Evolutionary conservation across 1,140 invertebrate genomes (phyloP).

Genomic region (Drosophila azteca): DNA sequence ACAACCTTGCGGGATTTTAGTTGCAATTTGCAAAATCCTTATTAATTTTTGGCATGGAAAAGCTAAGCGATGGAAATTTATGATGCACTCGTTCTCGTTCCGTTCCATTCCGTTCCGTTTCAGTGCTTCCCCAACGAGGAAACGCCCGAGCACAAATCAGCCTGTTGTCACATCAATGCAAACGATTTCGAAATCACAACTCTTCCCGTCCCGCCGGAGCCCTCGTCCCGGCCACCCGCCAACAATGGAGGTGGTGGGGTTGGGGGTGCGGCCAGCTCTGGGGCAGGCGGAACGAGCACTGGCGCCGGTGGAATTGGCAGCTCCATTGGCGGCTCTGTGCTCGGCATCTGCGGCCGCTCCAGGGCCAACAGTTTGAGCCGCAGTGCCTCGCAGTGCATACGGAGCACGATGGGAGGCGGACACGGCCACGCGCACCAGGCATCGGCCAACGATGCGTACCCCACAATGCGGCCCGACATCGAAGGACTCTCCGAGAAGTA

Average conservation of each 20-base stretch:
- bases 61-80: slow-evolving; percentile 46
- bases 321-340: slow-evolving; percentile 71
- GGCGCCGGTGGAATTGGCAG: slow-evolving; percentile 58
- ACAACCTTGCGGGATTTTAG: slow-evolving; percentile 17
- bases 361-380: slow-evolving; percentile 77
- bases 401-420: slow-evolving; percentile 53
- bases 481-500: slow-evolving; percentile 90
- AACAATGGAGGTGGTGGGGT: slow-evolving; percentile 40
- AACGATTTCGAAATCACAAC: slow-evolving; percentile 82
- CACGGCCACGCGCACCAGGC: slow-evolving; percentile 49
- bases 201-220: slow-evolving; percentile 77
- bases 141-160: slow-evolving; percentile 82
- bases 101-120: slow-evolving; percentile 54
- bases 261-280: slow-evolving; percentile 47
- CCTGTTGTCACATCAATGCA: slow-evolving; percentile 83
- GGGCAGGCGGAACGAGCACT: slow-evolving; percentile 9
- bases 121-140: slow-evolving; percentile 81
- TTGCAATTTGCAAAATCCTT: slow-evolving; percentile 41
- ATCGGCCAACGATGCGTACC: slow-evolving; percentile 42
- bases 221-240: slow-evolving; percentile 69
- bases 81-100: slow-evolving; percentile 35
- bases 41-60: slow-evolving; percentile 63
- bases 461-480: slow-evolving; percentile 85
- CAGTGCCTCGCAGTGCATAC: slow-evolving; percentile 75
- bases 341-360: slow-evolving; percentile 76